phyloP scores from a whole-genome alignment of 2,113 vertebrate species.

The Trinectes maculatus region DNA sequence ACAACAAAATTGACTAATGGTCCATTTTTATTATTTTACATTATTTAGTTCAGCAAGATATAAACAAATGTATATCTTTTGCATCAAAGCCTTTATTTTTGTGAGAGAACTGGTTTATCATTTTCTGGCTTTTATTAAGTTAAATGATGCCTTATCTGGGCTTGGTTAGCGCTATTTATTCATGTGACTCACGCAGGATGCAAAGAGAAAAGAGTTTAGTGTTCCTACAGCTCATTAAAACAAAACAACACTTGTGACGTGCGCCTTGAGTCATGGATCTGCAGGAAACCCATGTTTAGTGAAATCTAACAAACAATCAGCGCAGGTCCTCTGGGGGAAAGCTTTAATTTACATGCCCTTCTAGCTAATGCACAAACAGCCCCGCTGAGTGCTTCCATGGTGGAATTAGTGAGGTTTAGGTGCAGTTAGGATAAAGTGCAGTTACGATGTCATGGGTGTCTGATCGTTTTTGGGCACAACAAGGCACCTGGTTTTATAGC shows the following conservation, averaged over 20 bases:
- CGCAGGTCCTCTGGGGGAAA: conserved; percentile 22
- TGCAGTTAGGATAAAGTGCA: conserved; percentile 46
- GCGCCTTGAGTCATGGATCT: conserved; percentile 11
- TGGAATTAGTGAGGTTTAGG: conserved; percentile 33
- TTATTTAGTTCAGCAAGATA: too few relatives aligned
- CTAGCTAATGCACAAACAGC: conserved; percentile 26
- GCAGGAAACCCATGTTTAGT: conserved; percentile 48
- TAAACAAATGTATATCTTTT: too few relatives aligned
- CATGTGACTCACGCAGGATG: background rate
- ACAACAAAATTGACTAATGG: too few relatives aligned
- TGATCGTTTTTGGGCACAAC: conserved; percentile 43
- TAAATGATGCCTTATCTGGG: background rate
- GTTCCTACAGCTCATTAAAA: conserved; percentile 37
- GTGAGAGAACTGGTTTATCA: too few relatives aligned
- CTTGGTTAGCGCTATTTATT: background rate
- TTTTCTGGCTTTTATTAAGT: background rate
- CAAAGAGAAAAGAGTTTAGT: conserved; percentile 13
- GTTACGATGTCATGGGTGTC: conserved; percentile 55
- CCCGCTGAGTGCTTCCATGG: conserved; percentile 24
- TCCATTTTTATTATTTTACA: too few relatives aligned
- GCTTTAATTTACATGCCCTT: conserved; percentile 39
- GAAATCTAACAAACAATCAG: conserved; percentile 52
- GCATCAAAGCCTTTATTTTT: too few relatives aligned
- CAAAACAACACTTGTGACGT: conserved; percentile 41
- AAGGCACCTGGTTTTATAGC: conserved; percentile 56